phyloP scores from a whole-genome alignment of 2,888 invertebrate genomes.

The Hipparchia semele region DNA sequence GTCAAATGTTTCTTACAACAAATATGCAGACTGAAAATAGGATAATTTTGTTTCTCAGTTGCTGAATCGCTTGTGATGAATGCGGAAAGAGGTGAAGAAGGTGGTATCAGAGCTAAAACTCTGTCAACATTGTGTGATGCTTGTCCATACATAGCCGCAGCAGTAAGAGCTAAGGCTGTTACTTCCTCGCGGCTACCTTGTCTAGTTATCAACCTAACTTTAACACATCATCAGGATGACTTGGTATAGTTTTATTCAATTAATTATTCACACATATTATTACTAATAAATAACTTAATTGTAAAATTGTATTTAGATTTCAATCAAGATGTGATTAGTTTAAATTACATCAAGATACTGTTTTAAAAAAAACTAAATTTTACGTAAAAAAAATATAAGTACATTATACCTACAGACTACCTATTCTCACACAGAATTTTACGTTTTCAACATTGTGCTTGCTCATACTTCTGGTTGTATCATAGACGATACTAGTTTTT shows the following conservation, averaged over 20 bases:
- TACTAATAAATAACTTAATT: not conserved
- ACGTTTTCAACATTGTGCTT: too few relatives aligned
- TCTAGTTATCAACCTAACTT: conserved; percentile 91
- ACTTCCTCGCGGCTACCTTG: conserved; percentile 95
- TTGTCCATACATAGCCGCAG: conserved; percentile 93
- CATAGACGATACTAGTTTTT: too few relatives aligned
- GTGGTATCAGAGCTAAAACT: conserved; percentile 91
- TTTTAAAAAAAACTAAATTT: too few relatives aligned
- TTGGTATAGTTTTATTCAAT: conserved; percentile 63
- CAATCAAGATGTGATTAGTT: too few relatives aligned
- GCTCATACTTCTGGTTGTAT: too few relatives aligned
- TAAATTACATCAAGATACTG: too few relatives aligned
- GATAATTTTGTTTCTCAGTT: conserved; percentile 76
- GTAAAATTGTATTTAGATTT: too few relatives aligned
- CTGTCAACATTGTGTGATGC: conserved; percentile 92
- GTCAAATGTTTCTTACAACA: too few relatives aligned
- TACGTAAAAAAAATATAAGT: too few relatives aligned
- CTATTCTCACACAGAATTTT: too few relatives aligned
- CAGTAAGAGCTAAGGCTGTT: conserved; percentile 93
- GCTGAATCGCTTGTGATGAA: conserved; percentile 92
- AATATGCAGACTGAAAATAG: too few relatives aligned
- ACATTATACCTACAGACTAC: too few relatives aligned
- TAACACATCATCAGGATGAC: conserved; percentile 85
- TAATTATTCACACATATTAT: conserved; percentile 4
- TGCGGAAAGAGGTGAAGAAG: conserved; percentile 95